Base-by-base conservation (phyloP, 92 coral and sea anemone genomes). In the Porites divaricata region DNA sequence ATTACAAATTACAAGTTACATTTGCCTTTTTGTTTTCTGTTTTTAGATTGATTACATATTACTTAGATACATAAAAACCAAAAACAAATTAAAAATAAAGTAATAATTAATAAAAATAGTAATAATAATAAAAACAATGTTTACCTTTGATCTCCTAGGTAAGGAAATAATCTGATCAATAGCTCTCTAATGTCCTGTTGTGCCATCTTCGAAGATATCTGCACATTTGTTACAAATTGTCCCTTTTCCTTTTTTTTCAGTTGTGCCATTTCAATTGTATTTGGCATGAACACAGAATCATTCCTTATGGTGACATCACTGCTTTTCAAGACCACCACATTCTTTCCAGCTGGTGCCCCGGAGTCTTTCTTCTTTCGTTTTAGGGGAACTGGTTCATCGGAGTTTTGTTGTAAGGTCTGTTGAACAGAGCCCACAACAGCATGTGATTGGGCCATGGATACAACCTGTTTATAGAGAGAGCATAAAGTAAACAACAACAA, bases 201-300 rank as follows among this genome's bases (percentile, higher is more conserved):
- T 71, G 86, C 35, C 86, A 81, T 81, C 15, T 23, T 59, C 9
- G 86, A 71, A 22, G 78, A 71, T 15, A 81, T 57, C 58, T 7
- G 23, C 5, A 81, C 57, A 57, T 81, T 22, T 14, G 70, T 81
- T 35, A 58, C 59, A 16, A 81, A 81, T 48, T 81, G 86, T 70
- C 86, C 78, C 14, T 20, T 81, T 0, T 20, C 61, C 21, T n/a
- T 49, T 15, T 81, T 81, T 70, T 81, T 81, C 4, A 81, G 28
- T 6, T 62, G 78, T n/a, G 86, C 86, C 86, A 81, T 81, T 70
- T 81, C 86, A 72, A 81, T 71, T 22, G 86, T 81, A 57, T 59
- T 81, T 19, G 86, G 86, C 86, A 81, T 81, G 15, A 20, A 57
- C 10, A 71, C 86, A 2, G 0, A 4, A 19, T 19, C 45, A 45